Base-by-base conservation (phyloP, 1,140 invertebrate genomes). In the Steinernema feltiae region DNA sequence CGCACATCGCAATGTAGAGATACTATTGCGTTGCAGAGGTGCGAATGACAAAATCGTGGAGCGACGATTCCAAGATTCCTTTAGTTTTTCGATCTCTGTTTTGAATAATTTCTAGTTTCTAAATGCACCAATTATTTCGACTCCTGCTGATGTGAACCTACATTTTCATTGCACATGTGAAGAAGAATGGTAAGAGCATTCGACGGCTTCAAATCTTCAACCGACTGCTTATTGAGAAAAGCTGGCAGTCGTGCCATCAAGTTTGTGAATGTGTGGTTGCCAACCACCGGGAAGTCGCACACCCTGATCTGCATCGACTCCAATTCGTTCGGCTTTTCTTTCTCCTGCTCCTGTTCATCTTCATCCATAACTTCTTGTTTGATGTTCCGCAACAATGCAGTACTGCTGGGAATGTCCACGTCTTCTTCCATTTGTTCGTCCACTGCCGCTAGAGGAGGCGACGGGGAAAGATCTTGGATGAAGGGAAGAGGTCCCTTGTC, bases 111-210 rank as follows among this genome's bases (percentile, higher is more conserved):
- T 63, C 12, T 7, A 63, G 53, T 27, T 63, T 63, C 53, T 63
- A 27, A 27, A 63, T n/a, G n/a, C n/a, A 63, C 24, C 12, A 21
- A 63, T 7, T 63, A 63, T 7, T 7, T 63, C 3, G 3, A 63
- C 7, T 15, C 53, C 2, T 27, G 24, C 24, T 63, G 18, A 41
- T 41, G 7, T 41, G 35, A 41, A 27, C 53, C 7, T 63, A 63
- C 53, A 21, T 63, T 63, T 27, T 63, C 53, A 27, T 63, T 63
- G 53, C 53, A 63, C 53, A 63, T 63, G 24, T 63, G 53, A 3
- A 63, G 53, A 17, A 63, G 24, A 27, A 63, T 63, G 15, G 53
- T 63, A 3, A 63, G 53, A 21, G 53, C 53, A 21, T 63, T 63
- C 15, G 53, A 63, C 7, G 53, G 53, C 24, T 63, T 63, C 3